Evolutionary conservation across 1,140 invertebrate species (phyloP).

Genomic region (Maconellicoccus hirsutus): DNA sequence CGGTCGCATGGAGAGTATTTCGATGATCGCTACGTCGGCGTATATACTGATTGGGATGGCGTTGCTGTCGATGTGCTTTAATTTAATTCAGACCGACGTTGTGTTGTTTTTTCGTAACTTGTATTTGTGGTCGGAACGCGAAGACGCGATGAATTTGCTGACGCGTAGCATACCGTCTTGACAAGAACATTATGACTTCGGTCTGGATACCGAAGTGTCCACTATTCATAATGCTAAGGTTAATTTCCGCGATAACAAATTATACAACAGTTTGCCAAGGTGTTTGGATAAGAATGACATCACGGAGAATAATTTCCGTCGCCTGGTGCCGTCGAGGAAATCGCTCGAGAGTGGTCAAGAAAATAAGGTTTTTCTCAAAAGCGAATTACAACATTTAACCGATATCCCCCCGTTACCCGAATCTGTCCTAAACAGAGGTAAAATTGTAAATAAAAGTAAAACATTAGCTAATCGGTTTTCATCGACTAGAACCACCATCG

Average conservation of each 20-base stretch:
- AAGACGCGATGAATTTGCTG: neutral
- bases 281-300: neutral
- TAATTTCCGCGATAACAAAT: neutral
- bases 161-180: neutral
- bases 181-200: neutral
- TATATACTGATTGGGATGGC: slow-evolving; percentile 92
- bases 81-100: slow-evolving; percentile 82
- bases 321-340: neutral
- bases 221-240: neutral
- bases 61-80: slow-evolving; percentile 92
- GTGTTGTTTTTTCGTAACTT: slow-evolving; percentile 1
- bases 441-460: slow-evolving; percentile 3
- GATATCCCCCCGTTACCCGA: slow-evolving; percentile 8
- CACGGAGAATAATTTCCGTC: neutral
- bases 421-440: neutral
- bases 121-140: slow-evolving; percentile 14
- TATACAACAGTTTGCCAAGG: slow-evolving; percentile 11
- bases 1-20: slow-evolving; percentile 50
- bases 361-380: neutral
- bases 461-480: neutral
- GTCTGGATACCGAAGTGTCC: neutral
- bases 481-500: neutral
- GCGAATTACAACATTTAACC: neutral
- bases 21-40: slow-evolving; percentile 63
- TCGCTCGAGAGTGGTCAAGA: neutral